phyloP scores from a whole-genome alignment of 2,888 invertebrate species.

The Pristionchus mayeri region DNA sequence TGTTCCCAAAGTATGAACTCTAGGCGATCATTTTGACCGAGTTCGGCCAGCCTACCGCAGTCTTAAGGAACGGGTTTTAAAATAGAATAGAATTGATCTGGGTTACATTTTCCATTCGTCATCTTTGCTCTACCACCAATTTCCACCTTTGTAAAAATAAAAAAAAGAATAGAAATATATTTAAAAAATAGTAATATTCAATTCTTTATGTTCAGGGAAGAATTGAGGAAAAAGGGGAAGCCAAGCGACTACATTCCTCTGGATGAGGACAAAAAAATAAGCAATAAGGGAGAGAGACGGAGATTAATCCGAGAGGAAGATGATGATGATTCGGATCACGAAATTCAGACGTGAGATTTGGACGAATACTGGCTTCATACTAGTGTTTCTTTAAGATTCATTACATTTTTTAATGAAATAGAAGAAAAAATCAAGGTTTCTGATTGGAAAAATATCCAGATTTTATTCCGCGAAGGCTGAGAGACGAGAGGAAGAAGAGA shows the following conservation, averaged over 20 bases:
- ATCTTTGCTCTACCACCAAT: no score
- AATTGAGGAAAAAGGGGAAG: slow-evolving; percentile 86
- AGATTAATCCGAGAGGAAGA: slow-evolving; percentile 75
- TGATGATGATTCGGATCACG: slow-evolving; percentile 63
- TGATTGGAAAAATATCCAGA: slow-evolving; percentile 63
- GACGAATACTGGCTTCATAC: slow-evolving; percentile 57
- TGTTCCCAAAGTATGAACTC: no score
- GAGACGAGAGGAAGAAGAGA: slow-evolving; percentile 67
- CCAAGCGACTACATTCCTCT: slow-evolving; percentile 79
- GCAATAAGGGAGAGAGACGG: slow-evolving; percentile 78
- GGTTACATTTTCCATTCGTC: no score
- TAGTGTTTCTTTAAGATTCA: slow-evolving; percentile 61
- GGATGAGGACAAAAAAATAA: slow-evolving; percentile 74
- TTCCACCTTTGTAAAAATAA: no score
- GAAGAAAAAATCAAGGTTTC: no score
- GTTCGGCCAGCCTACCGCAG: no score
- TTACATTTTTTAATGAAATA: slow-evolving; percentile 63
- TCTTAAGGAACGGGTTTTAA: no score
- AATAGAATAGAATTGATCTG: no score
- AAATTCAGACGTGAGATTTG: slow-evolving; percentile 48
- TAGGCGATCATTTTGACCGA: no score
- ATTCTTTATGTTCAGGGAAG: slow-evolving; percentile 80
- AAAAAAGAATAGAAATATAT: no score
- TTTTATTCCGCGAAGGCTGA: slow-evolving; percentile 70
- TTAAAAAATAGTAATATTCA: no score